These are phyloP conservation scores for Brachycybe producta DNA, from an alignment of 2,888 invertebrate genomes.

Conservation along the genomic window DNA sequence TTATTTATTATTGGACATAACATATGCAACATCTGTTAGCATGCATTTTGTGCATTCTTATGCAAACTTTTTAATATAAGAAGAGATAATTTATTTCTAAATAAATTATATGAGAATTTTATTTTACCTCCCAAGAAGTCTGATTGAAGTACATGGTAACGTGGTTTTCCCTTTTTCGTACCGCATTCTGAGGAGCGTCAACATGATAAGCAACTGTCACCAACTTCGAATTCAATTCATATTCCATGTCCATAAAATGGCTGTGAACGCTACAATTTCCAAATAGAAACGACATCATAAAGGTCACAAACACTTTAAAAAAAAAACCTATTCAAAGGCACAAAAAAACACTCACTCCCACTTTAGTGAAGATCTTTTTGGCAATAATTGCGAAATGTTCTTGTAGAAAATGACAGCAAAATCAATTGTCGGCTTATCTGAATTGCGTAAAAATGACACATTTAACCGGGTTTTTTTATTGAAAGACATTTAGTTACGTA, in stretches of 20 bases:
- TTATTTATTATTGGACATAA: no score
- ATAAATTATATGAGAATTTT: background rate
- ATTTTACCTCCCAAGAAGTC: constrained; percentile 6
- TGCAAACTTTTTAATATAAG: no score
- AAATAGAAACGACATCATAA: no score
- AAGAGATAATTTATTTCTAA: background rate
- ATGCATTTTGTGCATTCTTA: no score
- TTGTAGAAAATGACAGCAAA: constrained; percentile 13
- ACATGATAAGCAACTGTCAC: constrained; percentile 22
- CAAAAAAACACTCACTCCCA: constrained; percentile 12
- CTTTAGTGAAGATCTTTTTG: constrained; percentile 8
- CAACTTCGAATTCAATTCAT: constrained; percentile 22
- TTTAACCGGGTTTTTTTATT: no score
- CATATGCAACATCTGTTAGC: no score
- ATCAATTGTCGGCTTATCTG: constrained; percentile 13
- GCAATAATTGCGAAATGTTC: constrained; percentile 11
- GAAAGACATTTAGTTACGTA: no score
- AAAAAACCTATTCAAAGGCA: background rate
- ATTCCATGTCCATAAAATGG: constrained; percentile 22
- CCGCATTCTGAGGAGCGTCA: constrained; percentile 9
- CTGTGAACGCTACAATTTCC: constrained; percentile 14
- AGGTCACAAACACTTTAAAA: constrained; percentile 16
- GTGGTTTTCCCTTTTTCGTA: background rate
- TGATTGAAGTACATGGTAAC: constrained; percentile 4
- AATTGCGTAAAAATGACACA: constrained; percentile 1